phyloP scores from a whole-genome alignment of 2,888 invertebrate species.

The Diarsia rubi region DNA sequence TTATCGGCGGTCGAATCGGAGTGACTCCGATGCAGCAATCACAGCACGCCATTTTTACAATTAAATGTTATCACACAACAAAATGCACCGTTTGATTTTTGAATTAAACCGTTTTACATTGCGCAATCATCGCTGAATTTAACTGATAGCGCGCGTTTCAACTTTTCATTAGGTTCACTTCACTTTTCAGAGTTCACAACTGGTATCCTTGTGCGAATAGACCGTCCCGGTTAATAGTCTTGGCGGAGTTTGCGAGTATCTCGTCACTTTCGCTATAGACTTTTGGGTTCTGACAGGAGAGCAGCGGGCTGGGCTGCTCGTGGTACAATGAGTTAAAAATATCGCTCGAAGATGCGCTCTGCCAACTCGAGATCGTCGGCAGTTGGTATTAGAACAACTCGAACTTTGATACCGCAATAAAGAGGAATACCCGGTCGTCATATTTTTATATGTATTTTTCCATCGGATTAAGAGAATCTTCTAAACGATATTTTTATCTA shows the following conservation, averaged over 20 bases:
- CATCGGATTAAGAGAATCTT: constrained; percentile 32
- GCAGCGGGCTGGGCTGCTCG: constrained; percentile 86
- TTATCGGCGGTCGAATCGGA: constrained; percentile 95
- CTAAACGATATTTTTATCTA: constrained; percentile 36
- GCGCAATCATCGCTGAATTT: constrained; percentile 79
- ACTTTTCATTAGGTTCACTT: constrained; percentile 65
- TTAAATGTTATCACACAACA: constrained; percentile 76
- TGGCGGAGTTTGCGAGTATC: constrained; percentile 73
- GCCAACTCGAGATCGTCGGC: constrained; percentile 86
- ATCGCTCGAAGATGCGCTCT: constrained; percentile 89
- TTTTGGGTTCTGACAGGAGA: constrained; percentile 84
- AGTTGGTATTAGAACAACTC: constrained; percentile 84
- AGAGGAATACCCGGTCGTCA: constrained; percentile 71
- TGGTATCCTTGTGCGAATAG: constrained; percentile 58
- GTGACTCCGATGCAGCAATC: constrained; percentile 92
- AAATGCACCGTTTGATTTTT: constrained; percentile 77
- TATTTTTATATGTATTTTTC: constrained; percentile 62
- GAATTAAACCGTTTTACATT: constrained; percentile 76
- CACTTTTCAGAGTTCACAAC: constrained; percentile 68
- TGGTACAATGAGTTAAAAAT: constrained; percentile 91
- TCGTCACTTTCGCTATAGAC: constrained; percentile 87
- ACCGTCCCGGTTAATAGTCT: constrained; percentile 63
- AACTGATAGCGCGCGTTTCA: constrained; percentile 53
- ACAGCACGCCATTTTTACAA: constrained; percentile 91
- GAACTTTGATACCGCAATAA: constrained; percentile 84